These are phyloP conservation scores for Alitta virens DNA, from an alignment of 2,888 invertebrate species.

Conservation along the genomic window DNA sequence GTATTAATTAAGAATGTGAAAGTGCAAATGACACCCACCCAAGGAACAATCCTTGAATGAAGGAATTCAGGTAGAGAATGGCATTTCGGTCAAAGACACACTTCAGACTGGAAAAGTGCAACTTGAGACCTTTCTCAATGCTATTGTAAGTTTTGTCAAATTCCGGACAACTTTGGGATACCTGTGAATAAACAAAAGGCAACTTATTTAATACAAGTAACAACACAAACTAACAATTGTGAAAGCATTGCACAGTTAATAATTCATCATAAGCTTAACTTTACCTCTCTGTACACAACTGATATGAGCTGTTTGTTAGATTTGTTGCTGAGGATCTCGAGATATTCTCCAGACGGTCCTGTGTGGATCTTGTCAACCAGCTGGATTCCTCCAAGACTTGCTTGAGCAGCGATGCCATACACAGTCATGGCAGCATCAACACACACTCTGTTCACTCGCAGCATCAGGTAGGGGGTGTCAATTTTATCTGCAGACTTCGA, in stretches of 20 bases:
- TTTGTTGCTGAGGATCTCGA: constrained; percentile 70
- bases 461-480: constrained; percentile 73
- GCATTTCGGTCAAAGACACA: constrained; percentile 74
- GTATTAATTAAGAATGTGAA: no score
- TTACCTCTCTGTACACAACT: constrained; percentile 73
- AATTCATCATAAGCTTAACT: no score
- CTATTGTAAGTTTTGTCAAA: constrained; percentile 77
- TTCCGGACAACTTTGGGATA: constrained; percentile 77
- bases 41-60: constrained; percentile 65
- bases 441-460: constrained; percentile 66
- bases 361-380: constrained; percentile 74
- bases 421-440: constrained; percentile 75
- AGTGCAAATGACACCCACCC: constrained; percentile 36
- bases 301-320: constrained; percentile 66
- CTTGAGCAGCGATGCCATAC: constrained; percentile 75
- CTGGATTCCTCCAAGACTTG: constrained; percentile 66
- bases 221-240: not conserved
- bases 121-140: constrained; percentile 74
- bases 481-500: constrained; percentile 50
- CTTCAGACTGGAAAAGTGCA: constrained; percentile 67
- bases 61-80: constrained; percentile 70
- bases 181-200: constrained; percentile 58
- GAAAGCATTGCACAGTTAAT: no score
- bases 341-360: constrained; percentile 68
- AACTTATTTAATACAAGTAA: not conserved